Percentiles rank a stretch among this genome's conserved stretches.
Conservation (phyloP, 2,113 vertebrate species). For the Amphiprion percula region DNA sequence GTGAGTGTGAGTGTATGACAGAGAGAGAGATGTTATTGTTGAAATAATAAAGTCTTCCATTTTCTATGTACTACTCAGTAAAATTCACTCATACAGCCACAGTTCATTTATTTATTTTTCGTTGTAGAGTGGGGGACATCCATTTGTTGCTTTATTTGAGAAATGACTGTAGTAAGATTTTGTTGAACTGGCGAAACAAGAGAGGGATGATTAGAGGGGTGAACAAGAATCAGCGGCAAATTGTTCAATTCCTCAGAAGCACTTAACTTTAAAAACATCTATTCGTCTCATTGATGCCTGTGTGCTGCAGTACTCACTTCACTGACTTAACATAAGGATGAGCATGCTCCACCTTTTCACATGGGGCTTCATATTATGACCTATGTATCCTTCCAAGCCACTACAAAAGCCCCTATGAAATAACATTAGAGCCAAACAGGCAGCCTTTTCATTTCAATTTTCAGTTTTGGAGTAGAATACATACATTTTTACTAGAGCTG, state of each 20-base stretch:
- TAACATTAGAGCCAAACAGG: no score
- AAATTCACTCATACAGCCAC: background rate
- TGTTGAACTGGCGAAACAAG: background rate
- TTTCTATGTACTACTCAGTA: background rate
- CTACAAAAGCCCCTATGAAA: no score
- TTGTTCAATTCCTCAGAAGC: background rate
- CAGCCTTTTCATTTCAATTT: no score
- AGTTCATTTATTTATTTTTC: background rate
- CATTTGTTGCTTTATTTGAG: background rate
- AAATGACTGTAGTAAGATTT: background rate
- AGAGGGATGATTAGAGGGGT: background rate
- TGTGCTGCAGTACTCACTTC: no score
- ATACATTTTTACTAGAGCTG: no score
- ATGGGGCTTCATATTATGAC: no score
- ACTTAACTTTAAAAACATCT: background rate
- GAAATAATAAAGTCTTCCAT: background rate
- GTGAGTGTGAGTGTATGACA: slow-evolving; percentile 1
- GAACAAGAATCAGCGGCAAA: slow-evolving; percentile 6
- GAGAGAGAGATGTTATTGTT: slow-evolving; percentile 9
- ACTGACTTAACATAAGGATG: background rate
- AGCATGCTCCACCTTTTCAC: no score
- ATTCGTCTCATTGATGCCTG: background rate
- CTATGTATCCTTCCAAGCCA: no score
- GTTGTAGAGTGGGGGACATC: background rate
- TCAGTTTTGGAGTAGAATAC: no score